Evolutionary conservation across 2,888 invertebrate species (phyloP), one percentile per base, ranked within the genome.

Genomic region (Yponomeuta cagnagella): DNA sequence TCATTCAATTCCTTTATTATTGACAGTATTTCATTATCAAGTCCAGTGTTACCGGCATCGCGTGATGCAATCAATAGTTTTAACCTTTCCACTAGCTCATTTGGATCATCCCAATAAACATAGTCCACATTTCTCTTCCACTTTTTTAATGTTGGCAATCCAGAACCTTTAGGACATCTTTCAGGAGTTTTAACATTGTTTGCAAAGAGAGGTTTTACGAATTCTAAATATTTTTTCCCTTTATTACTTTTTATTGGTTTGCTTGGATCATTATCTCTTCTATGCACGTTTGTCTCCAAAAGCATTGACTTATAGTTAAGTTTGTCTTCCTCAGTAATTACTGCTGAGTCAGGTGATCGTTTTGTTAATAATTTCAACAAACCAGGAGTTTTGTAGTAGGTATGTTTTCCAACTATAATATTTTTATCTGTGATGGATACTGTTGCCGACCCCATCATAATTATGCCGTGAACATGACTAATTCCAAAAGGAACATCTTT

Each of bases 401-500:
- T 37, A 10, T 70, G 31, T 65, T 23, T 30, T 33, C 43, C 64
- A n/a, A 70, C 43, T n/a, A 15, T 43, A 70, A 70, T 64, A 15
- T 15, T 23, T n/a, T 48, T 64, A 65, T 65, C 64, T 37, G 37
- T 37, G 37, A 37, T 37, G 37, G 37, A 37, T 37, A 37, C 37
- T 37, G 37, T 37, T 37, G 15, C n/a, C 31, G 69, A 70, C 30
- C 63, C 69, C 10, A 70, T 12, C 69, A 70, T 70, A 10, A 37
- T 31, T 63, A 63, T 58, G 37, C 63, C 63, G 10, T 30, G 37
- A 48, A 48, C 69, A 63, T n/a, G 12, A 37, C 69, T 58, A 15
- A 70, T 33, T 15, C 69, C 69, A 63, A 63, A 70, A 63, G 69
- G 63, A 63, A 70, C 48, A n/a, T 70, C 63, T 43, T 63, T 64